Evolutionary conservation across 2,888 invertebrate species (phyloP), one percentile per base, ranked within the genome.

Genomic region (Chydorus sphaericus): DNA sequence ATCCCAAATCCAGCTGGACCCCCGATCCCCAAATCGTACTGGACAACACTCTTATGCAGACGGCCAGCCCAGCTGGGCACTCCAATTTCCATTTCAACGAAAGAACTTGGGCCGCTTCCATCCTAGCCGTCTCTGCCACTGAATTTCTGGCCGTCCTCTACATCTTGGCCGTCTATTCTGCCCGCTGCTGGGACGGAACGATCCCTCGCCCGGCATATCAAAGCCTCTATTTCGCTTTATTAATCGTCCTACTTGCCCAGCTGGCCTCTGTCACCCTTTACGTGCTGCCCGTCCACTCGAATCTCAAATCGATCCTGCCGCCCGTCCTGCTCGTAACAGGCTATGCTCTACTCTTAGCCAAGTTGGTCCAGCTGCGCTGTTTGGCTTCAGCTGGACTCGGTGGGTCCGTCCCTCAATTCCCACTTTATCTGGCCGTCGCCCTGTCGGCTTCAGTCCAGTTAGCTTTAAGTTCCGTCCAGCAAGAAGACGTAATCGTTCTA

Each of bases 351-450:
- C 65, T 70, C 18, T 63, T 69, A 1, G 62, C 69, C 44, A 68
- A 70, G 62, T 65, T 66, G 10, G 69, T 70, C 68, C 68, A 69
- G 49, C 61, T 70, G 16, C 59, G 69, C 36, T 65, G 68, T n/a
- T 62, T 68, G 18, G 68, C 66, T 10, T 62, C 66, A 2, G 61
- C 69, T 10, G 70, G 70, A 4, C 62, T 69, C 4, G 70, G 69
- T 18, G 70, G 69, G 23, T 61, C 66, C 48, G 64, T 67, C 4
- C 66, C 68, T 6, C 65, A 66, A 48, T 58, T 65, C 48, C 67
- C 67, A 58, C 65, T 66, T 53, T 67, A 66, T 57, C 61, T 67
- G 31, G 65, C 65, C 16, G 62, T 67, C 29, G 59, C 65, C 39
- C 66, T 67, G 59, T 65, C 66, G 20, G 61, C 67, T 6, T 62